These are phyloP conservation scores for Herminia tarsipennalis DNA, from an alignment of 2,888 invertebrate genomes.

Conservation along the genomic window DNA sequence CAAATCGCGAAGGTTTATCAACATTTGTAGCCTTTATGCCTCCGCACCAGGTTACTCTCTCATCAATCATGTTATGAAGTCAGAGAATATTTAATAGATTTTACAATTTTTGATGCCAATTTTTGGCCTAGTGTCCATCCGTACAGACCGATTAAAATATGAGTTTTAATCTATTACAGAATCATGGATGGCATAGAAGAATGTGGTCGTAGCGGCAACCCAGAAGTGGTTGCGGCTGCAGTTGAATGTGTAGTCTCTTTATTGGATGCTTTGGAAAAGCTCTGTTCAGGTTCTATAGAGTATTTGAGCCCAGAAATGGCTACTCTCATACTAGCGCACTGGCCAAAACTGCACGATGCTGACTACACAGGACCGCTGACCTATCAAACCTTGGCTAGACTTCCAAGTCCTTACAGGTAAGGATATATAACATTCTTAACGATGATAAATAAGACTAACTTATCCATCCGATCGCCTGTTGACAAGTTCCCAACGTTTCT, in stretches of 20 bases:
- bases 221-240: slow-evolving; percentile 91
- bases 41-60: too few relatives aligned
- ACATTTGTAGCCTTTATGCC: too few relatives aligned
- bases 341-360: slow-evolving; percentile 88
- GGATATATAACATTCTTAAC: neutral
- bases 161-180: slow-evolving; percentile 61
- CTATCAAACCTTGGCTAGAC: slow-evolving; percentile 92
- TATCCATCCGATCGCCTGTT: too few relatives aligned
- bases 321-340: slow-evolving; percentile 87
- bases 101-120: too few relatives aligned
- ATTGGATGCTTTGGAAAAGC: slow-evolving; percentile 92
- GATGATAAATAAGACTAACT: too few relatives aligned
- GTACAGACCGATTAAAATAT: neutral
- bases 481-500: too few relatives aligned
- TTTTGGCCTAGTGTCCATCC: too few relatives aligned
- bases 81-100: too few relatives aligned
- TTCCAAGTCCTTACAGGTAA: slow-evolving; percentile 93
- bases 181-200: slow-evolving; percentile 97
- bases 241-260: slow-evolving; percentile 94
- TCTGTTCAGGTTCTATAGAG: slow-evolving; percentile 89
- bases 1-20: too few relatives aligned
- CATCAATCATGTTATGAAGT: too few relatives aligned
- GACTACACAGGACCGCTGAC: slow-evolving; percentile 95
- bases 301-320: slow-evolving; percentile 63
- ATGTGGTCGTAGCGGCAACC: slow-evolving; percentile 93